Percentiles rank a stretch among this genome's conserved stretches.
Conservation (phyloP, 2,113 vertebrate species). For the Chlorodrepanis virens region DNA sequence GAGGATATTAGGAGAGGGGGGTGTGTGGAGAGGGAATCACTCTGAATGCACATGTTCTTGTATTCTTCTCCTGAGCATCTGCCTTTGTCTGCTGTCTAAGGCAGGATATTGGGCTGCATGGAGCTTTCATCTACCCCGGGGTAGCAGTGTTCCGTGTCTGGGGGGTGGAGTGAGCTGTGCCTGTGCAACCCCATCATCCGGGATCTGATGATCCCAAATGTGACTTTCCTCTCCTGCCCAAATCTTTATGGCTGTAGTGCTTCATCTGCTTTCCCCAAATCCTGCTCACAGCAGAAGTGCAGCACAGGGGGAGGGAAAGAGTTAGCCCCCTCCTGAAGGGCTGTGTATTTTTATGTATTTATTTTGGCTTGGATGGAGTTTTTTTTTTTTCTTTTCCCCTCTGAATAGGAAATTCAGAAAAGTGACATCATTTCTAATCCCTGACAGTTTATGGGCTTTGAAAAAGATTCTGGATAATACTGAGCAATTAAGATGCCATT, state of each 20-base stretch:
- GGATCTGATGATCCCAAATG: not conserved
- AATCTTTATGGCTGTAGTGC: not conserved
- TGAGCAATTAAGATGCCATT: constrained; percentile 71
- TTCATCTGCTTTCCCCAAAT: not conserved
- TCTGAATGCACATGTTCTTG: not conserved
- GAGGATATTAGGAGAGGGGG: not conserved
- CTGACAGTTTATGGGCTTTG: constrained; percentile 65
- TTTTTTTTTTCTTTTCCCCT: not conserved
- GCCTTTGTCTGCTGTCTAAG: not conserved
- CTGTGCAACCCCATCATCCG: not conserved
- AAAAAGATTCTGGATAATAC: constrained; percentile 58
- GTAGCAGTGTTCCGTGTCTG: not conserved
- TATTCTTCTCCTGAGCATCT: not conserved
- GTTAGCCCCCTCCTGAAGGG: not conserved
- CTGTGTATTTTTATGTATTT: constrained; percentile 13
- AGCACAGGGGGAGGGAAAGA: not conserved
- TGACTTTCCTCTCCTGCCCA: not conserved
- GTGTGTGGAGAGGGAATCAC: not conserved
- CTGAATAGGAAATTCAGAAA: constrained; percentile 32
- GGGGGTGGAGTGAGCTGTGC: not conserved
- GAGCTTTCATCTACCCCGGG: not conserved
- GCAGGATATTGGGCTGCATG: constrained; percentile 1
- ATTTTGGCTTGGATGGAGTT: not conserved
- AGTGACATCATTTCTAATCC: constrained; percentile 64
- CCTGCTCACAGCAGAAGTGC: not conserved